Base-by-base conservation (phyloP, 2,888 invertebrate species). In the Melieria omissa region DNA sequence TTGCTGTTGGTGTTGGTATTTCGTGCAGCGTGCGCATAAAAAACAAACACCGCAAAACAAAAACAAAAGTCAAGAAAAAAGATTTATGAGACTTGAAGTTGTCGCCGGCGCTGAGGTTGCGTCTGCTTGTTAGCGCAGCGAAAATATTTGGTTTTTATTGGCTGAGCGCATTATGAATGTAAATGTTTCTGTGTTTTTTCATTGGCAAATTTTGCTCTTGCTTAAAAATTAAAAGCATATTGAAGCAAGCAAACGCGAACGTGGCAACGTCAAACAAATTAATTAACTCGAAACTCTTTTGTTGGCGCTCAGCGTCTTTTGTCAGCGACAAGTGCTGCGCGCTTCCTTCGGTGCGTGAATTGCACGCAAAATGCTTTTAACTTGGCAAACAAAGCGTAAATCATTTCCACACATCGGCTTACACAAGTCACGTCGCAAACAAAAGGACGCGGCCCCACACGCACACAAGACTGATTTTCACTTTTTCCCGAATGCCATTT, bases 81-180 rank as follows among this genome's bases (percentile, higher is more conserved):
- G 72, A 72, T 72, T 72, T 72, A 72, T 72, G 72, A 63, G 68
- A 67, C 63, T 67, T 61, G 14, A 66, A 67, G 63, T 72, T 72
- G 47, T 64, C 41, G 62, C 14, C 29, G 29, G 29, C 52, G 52
- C 44, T 52, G 16, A 29, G 42, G 4, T n/a, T 64, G 63, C n/a
- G 55, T 44, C 8, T 44, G 29, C 12, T 49, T 70, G 52, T 52
- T n/a, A 9, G 14, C 14, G 12, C 52, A 52, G 14, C 52, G 14
- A 14, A 12, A n/a, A 5, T 52, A n/a, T 52, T 14, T 52, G 52
- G 29, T n/a, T 52, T 52, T 52, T 52, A 52, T 52, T 68, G 47
- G 45, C 45, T 68, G 44, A n/a, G n/a, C 46, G 10, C 45, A 71
- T 71, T 60, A 71, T 65, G 64, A 71, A 65, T 54, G 61, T 2